These are phyloP conservation scores for Seriola rivoliana DNA, from an alignment of 2,113 vertebrate genomes.

Conservation along the genomic window DNA sequence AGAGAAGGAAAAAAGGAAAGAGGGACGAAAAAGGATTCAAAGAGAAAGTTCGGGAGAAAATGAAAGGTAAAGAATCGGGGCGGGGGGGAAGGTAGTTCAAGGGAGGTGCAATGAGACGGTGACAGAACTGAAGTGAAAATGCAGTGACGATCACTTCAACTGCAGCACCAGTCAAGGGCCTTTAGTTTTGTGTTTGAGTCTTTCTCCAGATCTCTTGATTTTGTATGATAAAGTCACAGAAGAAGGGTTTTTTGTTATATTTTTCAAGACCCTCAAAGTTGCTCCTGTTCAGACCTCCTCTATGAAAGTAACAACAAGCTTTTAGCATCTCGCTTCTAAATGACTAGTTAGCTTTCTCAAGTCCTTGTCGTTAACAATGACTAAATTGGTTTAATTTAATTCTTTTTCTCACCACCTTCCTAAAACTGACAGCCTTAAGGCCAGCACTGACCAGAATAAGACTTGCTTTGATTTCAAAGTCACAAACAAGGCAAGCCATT, in stretches of 20 bases:
- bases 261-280: background rate
- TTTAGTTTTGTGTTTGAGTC: conserved; percentile 18
- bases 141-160: conserved; percentile 20
- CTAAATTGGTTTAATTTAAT: background rate
- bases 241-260: background rate
- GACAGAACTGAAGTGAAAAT: conserved; percentile 42
- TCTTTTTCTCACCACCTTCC: background rate
- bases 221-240: background rate
- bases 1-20: conserved; percentile 26
- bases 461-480: conserved; percentile 74
- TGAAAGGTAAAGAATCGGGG: conserved; percentile 46
- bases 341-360: background rate
- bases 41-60: conserved; percentile 24
- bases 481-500: conserved; percentile 71
- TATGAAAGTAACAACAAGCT: background rate
- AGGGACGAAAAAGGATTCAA: conserved; percentile 41
- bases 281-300: background rate
- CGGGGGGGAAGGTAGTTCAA: conserved; percentile 12
- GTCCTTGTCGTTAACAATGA: background rate
- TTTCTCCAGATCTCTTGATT: conserved; percentile 14
- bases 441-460: conserved; percentile 64
- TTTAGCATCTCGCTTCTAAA: conserved; percentile 7
- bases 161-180: background rate
- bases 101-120: conserved; percentile 20
- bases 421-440: conserved; percentile 40